phyloP scores from a whole-genome alignment of 1,140 invertebrate genomes.

The Luehdorfia chinensis region DNA sequence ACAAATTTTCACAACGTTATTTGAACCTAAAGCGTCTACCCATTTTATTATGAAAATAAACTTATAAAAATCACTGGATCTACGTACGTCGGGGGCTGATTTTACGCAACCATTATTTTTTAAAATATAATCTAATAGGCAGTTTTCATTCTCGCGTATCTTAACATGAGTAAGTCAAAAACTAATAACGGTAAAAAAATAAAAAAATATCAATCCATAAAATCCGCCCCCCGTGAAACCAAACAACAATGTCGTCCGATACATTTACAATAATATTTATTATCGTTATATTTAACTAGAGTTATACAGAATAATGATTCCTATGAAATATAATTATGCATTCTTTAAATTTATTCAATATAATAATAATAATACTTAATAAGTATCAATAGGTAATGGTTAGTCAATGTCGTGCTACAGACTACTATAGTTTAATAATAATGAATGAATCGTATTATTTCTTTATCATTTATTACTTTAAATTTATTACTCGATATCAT shows the following conservation, averaged over 20 bases:
- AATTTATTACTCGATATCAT: constrained; percentile 70
- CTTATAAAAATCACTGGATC: constrained; percentile 73
- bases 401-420: constrained; percentile 74
- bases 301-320: constrained; percentile 79
- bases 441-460: constrained; percentile 75
- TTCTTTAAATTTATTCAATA: constrained; percentile 76
- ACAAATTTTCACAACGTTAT: constrained; percentile 77
- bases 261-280: constrained; percentile 76
- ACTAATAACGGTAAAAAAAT: constrained; percentile 77
- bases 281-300: constrained; percentile 79
- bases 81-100: constrained; percentile 65
- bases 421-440: constrained; percentile 74
- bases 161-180: constrained; percentile 73
- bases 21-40: constrained; percentile 77
- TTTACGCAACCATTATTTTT: constrained; percentile 74
- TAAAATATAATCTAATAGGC: constrained; percentile 78
- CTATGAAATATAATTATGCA: constrained; percentile 79
- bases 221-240: constrained; percentile 62
- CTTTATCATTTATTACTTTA: constrained; percentile 71
- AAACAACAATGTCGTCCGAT: constrained; percentile 66
- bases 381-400: constrained; percentile 75
- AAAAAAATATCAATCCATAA: constrained; percentile 76
- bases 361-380: constrained; percentile 75
- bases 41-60: constrained; percentile 77
- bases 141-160: constrained; percentile 68